phyloP scores from a whole-genome alignment of 2,797 vertebrate genomes.

The Phoebastria nigripes region DNA sequence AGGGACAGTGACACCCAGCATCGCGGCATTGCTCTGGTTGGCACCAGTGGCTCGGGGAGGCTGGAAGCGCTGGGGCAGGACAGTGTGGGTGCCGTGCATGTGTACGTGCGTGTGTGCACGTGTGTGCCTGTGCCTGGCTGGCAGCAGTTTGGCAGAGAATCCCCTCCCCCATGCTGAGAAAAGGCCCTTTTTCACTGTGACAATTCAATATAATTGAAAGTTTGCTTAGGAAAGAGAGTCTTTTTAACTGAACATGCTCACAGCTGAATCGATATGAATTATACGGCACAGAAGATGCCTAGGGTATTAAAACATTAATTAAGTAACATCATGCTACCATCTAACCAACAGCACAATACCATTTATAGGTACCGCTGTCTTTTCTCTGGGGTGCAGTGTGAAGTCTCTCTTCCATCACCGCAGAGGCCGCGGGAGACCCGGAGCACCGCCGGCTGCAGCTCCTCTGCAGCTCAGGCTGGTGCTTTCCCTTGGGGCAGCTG shows the following conservation, averaged over 20 bases:
- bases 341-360: conserved; percentile 56
- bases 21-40: rapidly evolving
- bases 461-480: rapidly evolving
- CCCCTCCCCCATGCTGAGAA: conserved; percentile 21
- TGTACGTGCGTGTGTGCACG: rapidly evolving
- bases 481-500: rapidly evolving
- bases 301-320: conserved; percentile 70
- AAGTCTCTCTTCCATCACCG: background rate
- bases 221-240: conserved; percentile 65
- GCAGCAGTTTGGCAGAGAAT: background rate
- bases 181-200: conserved; percentile 34
- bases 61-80: background rate
- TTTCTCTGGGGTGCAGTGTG: background rate
- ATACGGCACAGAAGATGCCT: conserved; percentile 59
- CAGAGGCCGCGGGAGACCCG: background rate
- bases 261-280: conserved; percentile 60
- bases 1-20: rapidly evolving
- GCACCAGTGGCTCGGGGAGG: background rate
- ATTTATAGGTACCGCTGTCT: conserved; percentile 5
- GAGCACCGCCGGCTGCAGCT: background rate
- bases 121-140: background rate
- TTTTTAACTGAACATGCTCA: conserved; percentile 62
- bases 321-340: conserved; percentile 67
- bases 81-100: rapidly evolving
- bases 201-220: conserved; percentile 64